These are phyloP conservation scores for Neostethus bicornis DNA, from an alignment of 2,797 vertebrate species.

Conservation along the genomic window DNA sequence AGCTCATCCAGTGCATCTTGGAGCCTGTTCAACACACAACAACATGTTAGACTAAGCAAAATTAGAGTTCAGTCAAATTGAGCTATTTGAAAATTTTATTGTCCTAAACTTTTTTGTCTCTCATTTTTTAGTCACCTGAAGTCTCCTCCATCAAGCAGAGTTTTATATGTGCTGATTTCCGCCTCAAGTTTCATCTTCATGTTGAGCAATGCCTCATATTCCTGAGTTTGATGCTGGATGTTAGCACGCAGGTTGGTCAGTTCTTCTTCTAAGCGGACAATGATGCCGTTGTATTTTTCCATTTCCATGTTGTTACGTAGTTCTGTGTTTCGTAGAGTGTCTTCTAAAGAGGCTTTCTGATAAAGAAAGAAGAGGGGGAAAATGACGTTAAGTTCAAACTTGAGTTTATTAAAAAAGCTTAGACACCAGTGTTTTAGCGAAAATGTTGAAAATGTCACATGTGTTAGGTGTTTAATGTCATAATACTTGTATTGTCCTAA, in stretches of 20 bases:
- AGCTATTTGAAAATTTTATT: slow-evolving; percentile 37
- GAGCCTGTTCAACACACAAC: slow-evolving; percentile 73
- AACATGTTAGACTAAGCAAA: slow-evolving; percentile 15
- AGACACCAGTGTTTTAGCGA: too few species aligned
- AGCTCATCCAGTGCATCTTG: slow-evolving; percentile 79
- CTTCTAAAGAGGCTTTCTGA: slow-evolving; percentile 87
- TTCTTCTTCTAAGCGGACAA: slow-evolving; percentile 82
- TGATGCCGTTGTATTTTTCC: slow-evolving; percentile 79
- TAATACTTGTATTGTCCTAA: too few species aligned
- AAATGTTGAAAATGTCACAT: too few species aligned
- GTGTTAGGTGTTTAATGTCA: too few species aligned
- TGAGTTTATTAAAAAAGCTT: not conserved
- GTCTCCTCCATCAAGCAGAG: slow-evolving; percentile 88
- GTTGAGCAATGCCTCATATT: slow-evolving; percentile 87
- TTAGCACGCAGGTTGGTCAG: slow-evolving; percentile 81
- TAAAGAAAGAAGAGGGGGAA: slow-evolving; percentile 24
- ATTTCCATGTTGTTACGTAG: slow-evolving; percentile 79
- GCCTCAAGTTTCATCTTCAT: slow-evolving; percentile 91
- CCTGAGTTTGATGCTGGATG: slow-evolving; percentile 86
- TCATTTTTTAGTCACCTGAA: slow-evolving; percentile 78
- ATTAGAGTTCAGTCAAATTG: slow-evolving; percentile 3
- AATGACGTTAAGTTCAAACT: not conserved
- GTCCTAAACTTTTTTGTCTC: slow-evolving; percentile 13
- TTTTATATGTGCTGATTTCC: slow-evolving; percentile 88
- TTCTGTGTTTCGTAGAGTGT: slow-evolving; percentile 85